Base-by-base conservation (phyloP, 2,888 invertebrate species). In the Terebella lapidaria region DNA sequence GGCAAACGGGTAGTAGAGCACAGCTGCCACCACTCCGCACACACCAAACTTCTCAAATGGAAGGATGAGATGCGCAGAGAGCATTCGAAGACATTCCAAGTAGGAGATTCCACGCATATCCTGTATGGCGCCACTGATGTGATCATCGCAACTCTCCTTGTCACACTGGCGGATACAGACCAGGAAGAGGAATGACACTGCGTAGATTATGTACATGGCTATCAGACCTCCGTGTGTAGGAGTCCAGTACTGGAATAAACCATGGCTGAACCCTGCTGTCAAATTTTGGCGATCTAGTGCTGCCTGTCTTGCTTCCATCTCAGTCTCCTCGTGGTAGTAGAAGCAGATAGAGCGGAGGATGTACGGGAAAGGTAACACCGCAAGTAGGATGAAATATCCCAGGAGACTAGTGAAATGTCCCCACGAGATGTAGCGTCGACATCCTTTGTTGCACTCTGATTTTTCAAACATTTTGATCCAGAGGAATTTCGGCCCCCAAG, bases 21-120 rank as follows among this genome's bases (percentile, higher is more conserved):
- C 55, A 4, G 59, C 67, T 15, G 65, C 54, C 25, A 67, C 35
- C 10, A 64, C n/a, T 4, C 68, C 68, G 24, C 59, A 61, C 18
- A 68, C 18, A 24, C 68, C 68, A 56, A 68, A 68, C 56, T 67
- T 67, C 57, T 68, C 67, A 51, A 68, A 57, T 3, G 68, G 68
- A n/a, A 68, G 54, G 15, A 68, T 22, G 10, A 66, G 35, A 47
- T 68, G 68, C 22, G 68, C 58, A 2, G 64, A 42, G 15, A 65
- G 29, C 57, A 68, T 56, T 22, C 64, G 47, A 28, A 64, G 30
- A 53, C 64, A 65, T 30, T 67, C 68, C 1, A 63, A 28, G n/a
- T 57, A 24, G 25, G 56, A 55, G 25, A 65, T 28, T 25, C 58
- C 53, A 1, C 59, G 56, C 62, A 68, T 52, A 51, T 68, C 68